These are phyloP conservation scores for Dicaeum eximium DNA, from an alignment of 2,113 vertebrate species.

Conservation along the genomic window DNA sequence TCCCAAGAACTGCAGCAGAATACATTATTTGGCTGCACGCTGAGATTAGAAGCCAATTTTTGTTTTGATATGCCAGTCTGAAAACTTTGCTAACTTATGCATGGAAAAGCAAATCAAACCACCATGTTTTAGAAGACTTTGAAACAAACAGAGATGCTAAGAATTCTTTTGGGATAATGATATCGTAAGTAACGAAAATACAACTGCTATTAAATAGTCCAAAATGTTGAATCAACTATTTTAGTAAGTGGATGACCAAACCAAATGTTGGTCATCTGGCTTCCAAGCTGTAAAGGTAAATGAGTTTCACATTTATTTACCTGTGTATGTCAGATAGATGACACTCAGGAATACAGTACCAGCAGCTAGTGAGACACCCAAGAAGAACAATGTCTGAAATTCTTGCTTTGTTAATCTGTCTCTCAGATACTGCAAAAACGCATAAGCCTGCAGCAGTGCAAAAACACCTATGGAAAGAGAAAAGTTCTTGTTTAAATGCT, in stretches of 20 bases:
- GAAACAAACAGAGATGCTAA: not conserved
- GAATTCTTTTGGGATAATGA: not conserved
- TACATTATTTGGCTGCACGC: not conserved
- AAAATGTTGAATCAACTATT: not conserved
- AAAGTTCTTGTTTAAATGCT: not conserved
- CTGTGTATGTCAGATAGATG: conserved; percentile 96
- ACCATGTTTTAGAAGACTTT: not conserved
- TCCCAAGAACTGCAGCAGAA: not conserved
- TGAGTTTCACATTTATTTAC: conserved; percentile 61
- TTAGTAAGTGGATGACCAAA: no score
- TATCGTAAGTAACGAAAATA: not conserved
- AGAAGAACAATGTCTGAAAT: conserved; percentile 93
- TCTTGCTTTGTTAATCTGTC: conserved; percentile 92
- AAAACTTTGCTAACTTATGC: not conserved
- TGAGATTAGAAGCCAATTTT: not conserved
- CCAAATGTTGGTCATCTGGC: not conserved
- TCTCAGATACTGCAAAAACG: conserved; percentile 92
- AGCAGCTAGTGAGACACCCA: conserved; percentile 89
- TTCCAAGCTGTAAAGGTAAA: not conserved
- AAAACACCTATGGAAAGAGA: conserved; percentile 84
- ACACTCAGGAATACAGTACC: conserved; percentile 91
- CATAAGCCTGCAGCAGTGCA: conserved; percentile 92
- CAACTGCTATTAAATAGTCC: not conserved
- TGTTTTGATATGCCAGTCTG: not conserved
- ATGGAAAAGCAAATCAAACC: not conserved